phyloP scores from a whole-genome alignment of 64 coral and sea anemone genomes.

The Dendronephthya gigantea region DNA sequence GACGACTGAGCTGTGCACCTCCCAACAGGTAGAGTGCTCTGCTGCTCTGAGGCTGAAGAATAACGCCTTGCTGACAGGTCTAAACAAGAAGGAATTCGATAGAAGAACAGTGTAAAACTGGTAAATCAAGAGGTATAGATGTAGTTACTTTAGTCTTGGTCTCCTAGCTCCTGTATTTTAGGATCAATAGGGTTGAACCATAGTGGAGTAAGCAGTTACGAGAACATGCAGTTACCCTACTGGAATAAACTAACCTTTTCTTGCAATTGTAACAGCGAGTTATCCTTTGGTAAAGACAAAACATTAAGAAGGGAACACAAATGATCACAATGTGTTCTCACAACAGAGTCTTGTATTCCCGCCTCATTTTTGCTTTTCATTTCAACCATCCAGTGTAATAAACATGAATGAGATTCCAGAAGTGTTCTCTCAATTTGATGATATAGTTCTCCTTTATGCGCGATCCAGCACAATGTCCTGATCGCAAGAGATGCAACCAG shows the following conservation, averaged over 20 bases:
- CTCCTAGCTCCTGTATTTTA: too few relatives aligned
- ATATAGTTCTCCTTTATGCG: slow-evolving; percentile 73
- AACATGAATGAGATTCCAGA: slow-evolving; percentile 55
- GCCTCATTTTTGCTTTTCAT: neutral
- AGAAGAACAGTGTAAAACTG: too few relatives aligned
- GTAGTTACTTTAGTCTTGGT: too few relatives aligned
- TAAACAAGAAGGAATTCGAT: slow-evolving; percentile 17
- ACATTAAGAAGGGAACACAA: slow-evolving; percentile 77
- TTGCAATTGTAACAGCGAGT: slow-evolving; percentile 63
- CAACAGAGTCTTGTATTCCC: slow-evolving; percentile 28
- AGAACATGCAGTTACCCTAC: neutral
- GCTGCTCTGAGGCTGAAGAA: slow-evolving; percentile 77
- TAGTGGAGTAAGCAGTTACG: too few relatives aligned
- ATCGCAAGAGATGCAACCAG: slow-evolving; percentile 32
- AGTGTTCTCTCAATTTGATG: slow-evolving; percentile 65
- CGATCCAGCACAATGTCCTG: slow-evolving; percentile 39
- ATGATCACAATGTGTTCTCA: slow-evolving; percentile 55
- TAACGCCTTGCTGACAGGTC: slow-evolving; percentile 83
- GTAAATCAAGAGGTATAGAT: too few relatives aligned
- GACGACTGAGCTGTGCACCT: slow-evolving; percentile 65
- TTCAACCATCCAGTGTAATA: slow-evolving; percentile 70
- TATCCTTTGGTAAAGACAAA: slow-evolving; percentile 61
- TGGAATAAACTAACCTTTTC: slow-evolving; percentile 50
- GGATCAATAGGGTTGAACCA: too few relatives aligned
- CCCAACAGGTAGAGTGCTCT: slow-evolving; percentile 68